Conservation (phyloP, 1,140 invertebrate species). For the Anadara kagoshimensis region DNA sequence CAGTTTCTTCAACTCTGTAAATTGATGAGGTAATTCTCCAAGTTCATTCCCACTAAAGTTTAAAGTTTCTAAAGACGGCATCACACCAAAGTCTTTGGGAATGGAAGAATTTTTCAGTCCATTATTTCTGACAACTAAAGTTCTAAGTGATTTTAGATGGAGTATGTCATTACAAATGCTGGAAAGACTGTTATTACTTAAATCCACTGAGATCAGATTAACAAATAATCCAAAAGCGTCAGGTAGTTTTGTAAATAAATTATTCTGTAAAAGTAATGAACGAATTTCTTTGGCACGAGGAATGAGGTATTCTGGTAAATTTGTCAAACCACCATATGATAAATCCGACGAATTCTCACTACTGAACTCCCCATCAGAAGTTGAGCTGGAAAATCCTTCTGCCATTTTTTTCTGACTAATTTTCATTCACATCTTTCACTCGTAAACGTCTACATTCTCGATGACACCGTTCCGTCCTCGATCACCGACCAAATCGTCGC, state of each 20-base stretch:
- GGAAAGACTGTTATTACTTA: conserved; percentile 90
- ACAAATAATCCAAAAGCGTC: conserved; percentile 70
- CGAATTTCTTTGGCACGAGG: conserved; percentile 50
- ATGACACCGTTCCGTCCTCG: too few species aligned
- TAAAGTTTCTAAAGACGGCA: conserved; percentile 82
- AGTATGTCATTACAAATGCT: conserved; percentile 84
- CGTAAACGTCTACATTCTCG: too few species aligned
- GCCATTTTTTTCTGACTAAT: conserved; percentile 5
- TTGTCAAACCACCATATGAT: conserved; percentile 64
- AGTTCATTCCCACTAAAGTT: conserved; percentile 95
- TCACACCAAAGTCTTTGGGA: conserved; percentile 86
- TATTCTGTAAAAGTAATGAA: conserved; percentile 69
- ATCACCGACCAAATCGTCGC: too few species aligned
- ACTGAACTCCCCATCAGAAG: conserved; percentile 38
- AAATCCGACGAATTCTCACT: conserved; percentile 67
- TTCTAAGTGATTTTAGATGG: conserved; percentile 81
- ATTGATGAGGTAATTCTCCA: conserved; percentile 87
- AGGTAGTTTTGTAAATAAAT: conserved; percentile 70
- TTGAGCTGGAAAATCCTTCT: conserved; percentile 14
- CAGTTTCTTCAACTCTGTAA: conserved; percentile 85
- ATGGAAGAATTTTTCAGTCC: conserved; percentile 85
- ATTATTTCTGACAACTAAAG: conserved; percentile 92
- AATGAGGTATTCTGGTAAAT: conserved; percentile 62
- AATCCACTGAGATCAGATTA: conserved; percentile 81
- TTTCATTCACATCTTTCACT: too few species aligned